Evolutionary conservation across 2,797 vertebrate species (phyloP).

Genomic region (Ambastaia sidthimunki): DNA sequence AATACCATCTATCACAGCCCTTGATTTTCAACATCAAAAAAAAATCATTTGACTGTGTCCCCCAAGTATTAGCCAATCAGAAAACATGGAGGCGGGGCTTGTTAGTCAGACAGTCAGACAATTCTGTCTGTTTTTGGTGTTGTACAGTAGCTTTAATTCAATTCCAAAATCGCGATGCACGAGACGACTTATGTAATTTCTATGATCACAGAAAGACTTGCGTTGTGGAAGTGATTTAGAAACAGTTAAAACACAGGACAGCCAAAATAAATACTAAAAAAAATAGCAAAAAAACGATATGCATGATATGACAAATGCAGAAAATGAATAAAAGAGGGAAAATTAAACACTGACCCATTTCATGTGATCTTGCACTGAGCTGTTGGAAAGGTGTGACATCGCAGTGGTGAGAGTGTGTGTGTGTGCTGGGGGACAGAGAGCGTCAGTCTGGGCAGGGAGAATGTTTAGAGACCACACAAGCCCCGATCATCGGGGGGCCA

Average conservation of each 20-base stretch:
- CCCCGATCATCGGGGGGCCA: conserved; percentile 78
- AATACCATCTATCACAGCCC: too few species aligned
- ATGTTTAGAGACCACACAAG: conserved; percentile 77
- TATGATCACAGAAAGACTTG: not conserved
- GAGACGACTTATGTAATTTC: not conserved
- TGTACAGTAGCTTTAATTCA: too few species aligned
- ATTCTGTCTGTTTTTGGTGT: not conserved
- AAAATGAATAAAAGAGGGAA: conserved; percentile 59
- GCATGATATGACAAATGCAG: not conserved
- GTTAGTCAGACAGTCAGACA: not conserved
- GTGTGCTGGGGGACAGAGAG: conserved; percentile 60
- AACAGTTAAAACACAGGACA: conserved; percentile 2
- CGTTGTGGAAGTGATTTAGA: conserved; percentile 5
- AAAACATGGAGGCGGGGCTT: too few species aligned
- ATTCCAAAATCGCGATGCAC: too few species aligned
- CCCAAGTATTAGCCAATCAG: too few species aligned
- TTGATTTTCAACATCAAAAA: too few species aligned
- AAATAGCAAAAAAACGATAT: too few species aligned
- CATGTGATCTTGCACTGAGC: conserved; percentile 83
- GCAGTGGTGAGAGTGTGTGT: conserved; percentile 75
- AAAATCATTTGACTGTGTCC: too few species aligned
- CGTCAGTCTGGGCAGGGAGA: conserved; percentile 73
- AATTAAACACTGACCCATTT: conserved; percentile 83
- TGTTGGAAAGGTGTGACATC: conserved; percentile 85
- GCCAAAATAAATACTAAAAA: conserved; percentile 3